Percentiles rank a stretch among this genome's conserved stretches.
Conservation (phyloP, 2,113 vertebrate genomes). For the Rhinoptilus africanus region DNA sequence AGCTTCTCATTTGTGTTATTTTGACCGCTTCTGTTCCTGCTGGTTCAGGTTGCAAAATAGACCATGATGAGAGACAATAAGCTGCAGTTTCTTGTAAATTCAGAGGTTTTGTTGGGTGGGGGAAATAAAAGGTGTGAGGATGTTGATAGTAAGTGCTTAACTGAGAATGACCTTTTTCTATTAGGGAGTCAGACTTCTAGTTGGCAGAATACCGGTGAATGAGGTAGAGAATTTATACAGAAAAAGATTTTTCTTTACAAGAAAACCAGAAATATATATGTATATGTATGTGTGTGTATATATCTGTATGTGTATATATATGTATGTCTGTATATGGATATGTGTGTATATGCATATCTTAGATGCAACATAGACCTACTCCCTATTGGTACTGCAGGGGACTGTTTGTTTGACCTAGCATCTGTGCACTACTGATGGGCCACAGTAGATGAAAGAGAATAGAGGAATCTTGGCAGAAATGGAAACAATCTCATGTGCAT, state of each 20-base stretch:
- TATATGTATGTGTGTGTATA: background rate
- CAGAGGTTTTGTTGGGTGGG: background rate
- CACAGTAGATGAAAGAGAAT: background rate
- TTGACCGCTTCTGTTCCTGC: background rate
- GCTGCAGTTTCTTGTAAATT: background rate
- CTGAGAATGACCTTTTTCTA: background rate
- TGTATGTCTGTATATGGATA: background rate
- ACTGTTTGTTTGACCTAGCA: background rate
- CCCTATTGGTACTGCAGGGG: background rate
- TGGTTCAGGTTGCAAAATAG: background rate
- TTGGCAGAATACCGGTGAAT: background rate
- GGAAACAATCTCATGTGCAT: background rate
- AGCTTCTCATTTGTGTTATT: background rate
- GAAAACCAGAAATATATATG: background rate
- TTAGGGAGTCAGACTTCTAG: background rate
- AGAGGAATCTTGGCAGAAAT: background rate
- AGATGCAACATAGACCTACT: background rate
- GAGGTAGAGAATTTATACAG: background rate
- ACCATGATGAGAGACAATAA: background rate
- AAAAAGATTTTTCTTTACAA: background rate
- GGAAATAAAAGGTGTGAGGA: background rate
- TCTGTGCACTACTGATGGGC: background rate
- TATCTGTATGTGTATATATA: background rate
- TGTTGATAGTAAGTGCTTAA: background rate
- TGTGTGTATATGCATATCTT: no score